Evolutionary conservation across 2,113 vertebrate species (phyloP), one percentile per base, ranked within the genome.

Genomic region (Merops nubicus): DNA sequence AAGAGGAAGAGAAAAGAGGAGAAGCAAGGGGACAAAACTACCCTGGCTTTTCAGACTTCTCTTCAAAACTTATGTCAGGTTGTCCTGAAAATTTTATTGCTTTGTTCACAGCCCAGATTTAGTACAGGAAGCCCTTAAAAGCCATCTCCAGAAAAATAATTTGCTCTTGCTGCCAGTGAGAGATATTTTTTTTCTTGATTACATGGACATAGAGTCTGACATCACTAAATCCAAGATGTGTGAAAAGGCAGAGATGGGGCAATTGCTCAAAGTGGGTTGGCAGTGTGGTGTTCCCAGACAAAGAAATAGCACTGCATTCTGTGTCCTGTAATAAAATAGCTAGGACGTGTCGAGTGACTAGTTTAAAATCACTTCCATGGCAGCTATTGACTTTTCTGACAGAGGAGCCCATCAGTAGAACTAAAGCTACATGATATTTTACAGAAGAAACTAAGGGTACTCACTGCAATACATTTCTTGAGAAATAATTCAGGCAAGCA

Each of bases 31-130:
- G 42, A 33, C 56, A 57, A 96, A 97, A 62, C 65, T 68, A 34
- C 18, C 33, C 72, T 59, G 45, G 19, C 33, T 93, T 93, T 96
- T 97, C 74, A 87, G 31, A 92, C 88, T 87, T 89, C 72, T 87
- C 50, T 76, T 95, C 82, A 91, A 43, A 91, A 26, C 54, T 91
- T 90, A 77, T 25, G 64, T 96, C 86, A 88, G 16, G 60, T 89
- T 88, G 26, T 80, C 77, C 91, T 90, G 88, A 70, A 54, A 73
- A 59, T 94, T 96, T 95, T 97, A 95, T 89, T 93, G 93, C 84
- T 95, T 91, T 82, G 88, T 86, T 96, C 85, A 86, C 62, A 86
- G 45, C 92, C 28, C 91, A 73, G 93, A 89, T 96, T 88, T 85
- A 92, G 47, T 8, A 4, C 80, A 75, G 78, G 60, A 88, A 85